These are phyloP conservation scores for Seriola dumerili DNA, from an alignment of 2,113 vertebrate species.

Conservation along the genomic window DNA sequence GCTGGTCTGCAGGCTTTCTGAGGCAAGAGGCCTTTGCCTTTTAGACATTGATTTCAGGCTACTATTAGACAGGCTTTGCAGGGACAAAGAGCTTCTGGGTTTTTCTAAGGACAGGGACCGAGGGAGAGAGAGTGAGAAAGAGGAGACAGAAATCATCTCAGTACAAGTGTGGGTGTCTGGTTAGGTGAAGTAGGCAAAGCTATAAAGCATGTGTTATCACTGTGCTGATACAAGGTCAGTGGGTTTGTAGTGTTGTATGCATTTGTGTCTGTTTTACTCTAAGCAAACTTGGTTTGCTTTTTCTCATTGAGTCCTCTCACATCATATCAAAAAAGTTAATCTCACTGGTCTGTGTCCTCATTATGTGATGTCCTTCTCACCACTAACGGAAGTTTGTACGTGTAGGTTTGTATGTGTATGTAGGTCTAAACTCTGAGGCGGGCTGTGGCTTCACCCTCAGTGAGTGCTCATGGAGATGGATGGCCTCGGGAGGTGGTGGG, in stretches of 20 bases:
- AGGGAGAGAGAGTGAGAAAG: slow-evolving; percentile 39
- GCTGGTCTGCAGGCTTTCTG: slow-evolving; percentile 53
- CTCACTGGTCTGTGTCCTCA: background rate
- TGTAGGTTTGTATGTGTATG: background rate
- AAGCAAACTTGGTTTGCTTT: background rate
- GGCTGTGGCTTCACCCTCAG: slow-evolving; percentile 55
- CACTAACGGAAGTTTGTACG: background rate
- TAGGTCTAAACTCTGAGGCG: slow-evolving; percentile 47
- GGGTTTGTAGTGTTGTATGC: background rate
- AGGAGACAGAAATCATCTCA: slow-evolving; percentile 38
- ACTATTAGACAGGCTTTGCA: slow-evolving; percentile 73
- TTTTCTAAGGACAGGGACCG: slow-evolving; percentile 65
- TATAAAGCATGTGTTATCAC: slow-evolving; percentile 15
- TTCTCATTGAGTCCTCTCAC: background rate
- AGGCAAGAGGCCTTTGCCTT: slow-evolving; percentile 53
- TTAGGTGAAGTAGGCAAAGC: slow-evolving; percentile 24
- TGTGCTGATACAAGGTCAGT: background rate
- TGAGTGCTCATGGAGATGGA: slow-evolving; percentile 79
- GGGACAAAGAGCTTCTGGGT: slow-evolving; percentile 75
- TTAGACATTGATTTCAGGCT: slow-evolving; percentile 68
- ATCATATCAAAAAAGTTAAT: background rate
- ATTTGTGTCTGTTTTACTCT: background rate
- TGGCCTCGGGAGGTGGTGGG: slow-evolving; percentile 69
- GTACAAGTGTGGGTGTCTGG: slow-evolving; percentile 46
- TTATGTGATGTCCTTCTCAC: background rate